Conservation (phyloP, 2,113 vertebrate genomes). For the Corydoras sp. region DNA sequence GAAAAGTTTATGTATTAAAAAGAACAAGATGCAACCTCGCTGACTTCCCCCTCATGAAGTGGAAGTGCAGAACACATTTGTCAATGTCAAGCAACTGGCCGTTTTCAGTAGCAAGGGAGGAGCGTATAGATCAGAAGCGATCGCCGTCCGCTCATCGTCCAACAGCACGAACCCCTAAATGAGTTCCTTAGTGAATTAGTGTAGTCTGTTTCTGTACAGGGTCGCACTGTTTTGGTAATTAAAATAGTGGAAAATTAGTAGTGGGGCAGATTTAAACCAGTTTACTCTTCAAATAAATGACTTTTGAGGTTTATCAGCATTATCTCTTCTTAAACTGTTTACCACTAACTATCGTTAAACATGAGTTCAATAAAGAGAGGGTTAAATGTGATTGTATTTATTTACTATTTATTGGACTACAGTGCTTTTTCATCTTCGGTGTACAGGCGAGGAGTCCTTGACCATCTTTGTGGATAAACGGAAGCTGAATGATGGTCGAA, state of each 20-base stretch:
- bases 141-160: neutral
- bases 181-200: too few relatives aligned
- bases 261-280: too few relatives aligned
- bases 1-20: neutral
- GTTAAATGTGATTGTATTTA: too few relatives aligned
- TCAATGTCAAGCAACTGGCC: neutral
- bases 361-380: too few relatives aligned
- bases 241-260: too few relatives aligned
- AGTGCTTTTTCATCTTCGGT: slow-evolving; percentile 37
- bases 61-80: slow-evolving; percentile 2
- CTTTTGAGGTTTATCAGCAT: too few relatives aligned
- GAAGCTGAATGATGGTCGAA: slow-evolving; percentile 60
- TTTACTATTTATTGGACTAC: too few relatives aligned
- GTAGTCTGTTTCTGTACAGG: too few relatives aligned
- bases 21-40: neutral
- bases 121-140: neutral
- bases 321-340: too few relatives aligned
- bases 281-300: too few relatives aligned
- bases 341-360: too few relatives aligned
- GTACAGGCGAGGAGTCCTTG: slow-evolving; percentile 72
- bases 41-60: neutral
- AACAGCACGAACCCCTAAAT: neutral
- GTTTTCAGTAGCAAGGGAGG: neutral
- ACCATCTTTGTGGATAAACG: slow-evolving; percentile 77
- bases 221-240: too few relatives aligned